Percentiles rank a stretch among this genome's conserved stretches.
Conservation (phyloP, 2,888 invertebrate genomes). For the Toxonevra muliebris region DNA sequence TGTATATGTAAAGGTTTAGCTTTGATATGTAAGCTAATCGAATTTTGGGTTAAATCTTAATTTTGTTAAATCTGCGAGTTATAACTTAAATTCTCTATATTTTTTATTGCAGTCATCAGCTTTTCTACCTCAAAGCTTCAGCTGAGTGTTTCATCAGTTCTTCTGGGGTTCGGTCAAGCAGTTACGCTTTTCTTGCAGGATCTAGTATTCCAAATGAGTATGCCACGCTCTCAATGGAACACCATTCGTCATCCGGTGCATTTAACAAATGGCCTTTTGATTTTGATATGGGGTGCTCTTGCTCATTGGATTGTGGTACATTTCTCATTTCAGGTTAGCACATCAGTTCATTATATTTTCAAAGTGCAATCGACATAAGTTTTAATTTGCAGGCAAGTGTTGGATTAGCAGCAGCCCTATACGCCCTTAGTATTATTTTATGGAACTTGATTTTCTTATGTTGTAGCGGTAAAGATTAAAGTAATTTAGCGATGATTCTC, state of each 20-base stretch:
- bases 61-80: too few species aligned
- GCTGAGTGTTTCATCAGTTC: constrained; percentile 61
- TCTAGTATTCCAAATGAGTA: constrained; percentile 61
- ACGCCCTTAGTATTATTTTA: constrained; percentile 54
- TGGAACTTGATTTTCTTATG: constrained; percentile 61
- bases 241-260: constrained; percentile 60
- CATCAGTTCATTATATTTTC: constrained; percentile 24
- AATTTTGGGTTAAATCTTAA: too few species aligned
- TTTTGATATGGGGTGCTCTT: constrained; percentile 60
- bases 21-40: constrained; percentile 56
- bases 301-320: constrained; percentile 60
- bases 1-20: constrained; percentile 61
- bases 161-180: constrained; percentile 63
- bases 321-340: constrained; percentile 61
- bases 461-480: constrained; percentile 52
- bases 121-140: constrained; percentile 62
- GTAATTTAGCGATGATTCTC: not conserved
- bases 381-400: constrained; percentile 62
- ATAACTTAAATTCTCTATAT: not conserved
- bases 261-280: constrained; percentile 61
- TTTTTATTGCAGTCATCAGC: constrained; percentile 55
- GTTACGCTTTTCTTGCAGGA: constrained; percentile 63
- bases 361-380: too few species aligned
- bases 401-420: constrained; percentile 56
- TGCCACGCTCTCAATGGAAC: constrained; percentile 61